A percentile compares a stretch with the other conserved stretches of the same genome.
Conservation (phyloP, 2,888 invertebrate genomes). For the Apantesis nais region DNA sequence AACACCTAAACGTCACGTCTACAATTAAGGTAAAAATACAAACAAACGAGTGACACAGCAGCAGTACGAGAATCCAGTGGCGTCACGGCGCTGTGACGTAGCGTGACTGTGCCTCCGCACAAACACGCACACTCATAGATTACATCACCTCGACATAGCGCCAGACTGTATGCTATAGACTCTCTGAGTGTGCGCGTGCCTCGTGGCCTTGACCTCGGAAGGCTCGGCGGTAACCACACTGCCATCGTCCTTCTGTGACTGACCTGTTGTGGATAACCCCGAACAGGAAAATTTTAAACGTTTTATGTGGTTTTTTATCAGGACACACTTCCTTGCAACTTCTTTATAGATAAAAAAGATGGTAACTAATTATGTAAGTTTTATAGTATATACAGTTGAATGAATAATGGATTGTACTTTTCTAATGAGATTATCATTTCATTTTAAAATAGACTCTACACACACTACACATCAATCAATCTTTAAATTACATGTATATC, state of each 20-base stretch:
- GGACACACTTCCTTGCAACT: slow-evolving; percentile 6
- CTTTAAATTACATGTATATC: background rate
- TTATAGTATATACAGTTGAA: too few species aligned
- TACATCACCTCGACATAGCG: background rate
- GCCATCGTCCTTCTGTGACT: background rate
- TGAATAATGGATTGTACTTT: background rate
- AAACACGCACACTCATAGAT: slow-evolving; percentile 3
- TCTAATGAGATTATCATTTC: background rate
- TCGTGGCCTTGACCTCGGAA: slow-evolving; percentile 10
- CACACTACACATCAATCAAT: too few species aligned
- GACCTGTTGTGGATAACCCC: background rate
- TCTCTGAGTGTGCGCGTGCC: background rate
- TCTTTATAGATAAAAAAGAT: background rate
- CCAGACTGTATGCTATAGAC: background rate
- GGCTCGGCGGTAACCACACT: slow-evolving; percentile 1
- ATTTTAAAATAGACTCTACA: background rate
- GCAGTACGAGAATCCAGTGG: slow-evolving; percentile 2
- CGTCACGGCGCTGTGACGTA: slow-evolving; percentile 1
- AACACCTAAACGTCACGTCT: slow-evolving; percentile 10
- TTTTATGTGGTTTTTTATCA: background rate
- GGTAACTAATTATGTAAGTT: background rate
- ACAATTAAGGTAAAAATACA: background rate
- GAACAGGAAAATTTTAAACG: background rate
- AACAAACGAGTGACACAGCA: background rate
- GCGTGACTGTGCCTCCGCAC: background rate